These are phyloP conservation scores for Sepiola atlantica DNA, from an alignment of 2,888 invertebrate species.

Conservation along the genomic window DNA sequence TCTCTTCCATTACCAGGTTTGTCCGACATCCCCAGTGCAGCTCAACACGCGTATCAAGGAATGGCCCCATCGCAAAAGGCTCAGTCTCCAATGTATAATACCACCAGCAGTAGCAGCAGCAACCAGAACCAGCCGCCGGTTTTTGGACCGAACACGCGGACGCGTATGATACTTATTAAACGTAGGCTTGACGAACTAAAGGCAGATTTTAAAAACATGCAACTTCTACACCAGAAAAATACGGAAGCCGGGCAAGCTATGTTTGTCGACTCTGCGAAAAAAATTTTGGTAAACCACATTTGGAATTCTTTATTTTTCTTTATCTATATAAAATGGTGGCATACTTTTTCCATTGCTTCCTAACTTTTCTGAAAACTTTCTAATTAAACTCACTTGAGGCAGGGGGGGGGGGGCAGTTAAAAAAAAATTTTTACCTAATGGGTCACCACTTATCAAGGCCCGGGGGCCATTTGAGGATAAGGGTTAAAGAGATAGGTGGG, in stretches of 20 bases:
- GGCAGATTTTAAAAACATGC: constrained; percentile 36
- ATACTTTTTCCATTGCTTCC: too few species aligned
- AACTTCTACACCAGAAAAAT: constrained; percentile 36
- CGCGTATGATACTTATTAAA: constrained; percentile 35
- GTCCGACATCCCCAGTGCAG: constrained; percentile 36
- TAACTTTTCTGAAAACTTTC: too few species aligned
- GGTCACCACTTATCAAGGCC: too few species aligned
- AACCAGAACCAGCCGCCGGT: neutral
- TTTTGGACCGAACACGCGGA: constrained; percentile 24
- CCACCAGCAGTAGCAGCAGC: neutral
- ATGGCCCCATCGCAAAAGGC: neutral
- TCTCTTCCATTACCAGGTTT: constrained; percentile 35
- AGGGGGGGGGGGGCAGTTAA: too few species aligned
- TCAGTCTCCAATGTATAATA: neutral
- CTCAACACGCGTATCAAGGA: constrained; percentile 34
- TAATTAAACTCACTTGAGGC: too few species aligned
- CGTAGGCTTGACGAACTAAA: neutral
- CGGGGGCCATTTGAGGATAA: too few species aligned
- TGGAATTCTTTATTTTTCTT: neutral
- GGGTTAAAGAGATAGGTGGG: too few species aligned
- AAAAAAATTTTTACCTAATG: too few species aligned
- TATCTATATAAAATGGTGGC: too few species aligned
- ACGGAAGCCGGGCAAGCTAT: constrained; percentile 37
- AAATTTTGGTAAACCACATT: constrained; percentile 16
- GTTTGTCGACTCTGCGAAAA: neutral